Base-by-base conservation (phyloP, 2,113 vertebrate genomes). In the Thamnaconus septentrionalis region DNA sequence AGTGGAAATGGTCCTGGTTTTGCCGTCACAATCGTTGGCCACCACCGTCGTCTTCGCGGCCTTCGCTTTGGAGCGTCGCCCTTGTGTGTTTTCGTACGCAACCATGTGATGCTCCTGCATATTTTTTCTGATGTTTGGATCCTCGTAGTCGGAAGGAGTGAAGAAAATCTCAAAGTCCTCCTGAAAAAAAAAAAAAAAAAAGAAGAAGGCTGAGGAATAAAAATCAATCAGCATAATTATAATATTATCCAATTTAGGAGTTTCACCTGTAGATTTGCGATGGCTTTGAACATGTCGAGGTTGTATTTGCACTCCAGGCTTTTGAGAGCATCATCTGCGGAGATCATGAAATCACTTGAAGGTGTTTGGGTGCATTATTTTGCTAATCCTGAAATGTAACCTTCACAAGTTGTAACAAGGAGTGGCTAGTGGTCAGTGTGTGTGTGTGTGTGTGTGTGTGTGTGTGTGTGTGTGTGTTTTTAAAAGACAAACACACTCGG, bases 121-220 rank as follows among this genome's bases (percentile, higher is more conserved):
- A 54, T 84, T 81, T 47, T 91, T 88, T 6, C 90, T 73, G 64
- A 95, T 76, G 0, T 82, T 82, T 8, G 84, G 89, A 76, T 93
- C 90, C 55, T 90, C 92, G 0, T 94, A 95, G 65, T 95, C 92
- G 52, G 92, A 91, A 0, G 90, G 91, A 0, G 94, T 91, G 81
- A 98, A 90, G 66, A 95, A 98, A 81, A 95, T 89, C 63, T 90
- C 92, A 77, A 98, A 98, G 80, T 95, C 90, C 75, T 95, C 94
- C 97, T 98, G 80, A 50, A 62, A 3, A 48, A 61, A 47, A 63
- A 1, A 1, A 62, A 46, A 1, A 69, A 44, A 31, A 59, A 11
- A 45, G 6, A 41, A 4, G 42, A 52, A n/a, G 5, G 6, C 4
- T 4, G 6, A 52, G 18, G 6, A 5, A 5, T 5, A 31, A 2